phyloP scores from a whole-genome alignment of 1,140 invertebrate genomes.

The Heterodera carotae region DNA sequence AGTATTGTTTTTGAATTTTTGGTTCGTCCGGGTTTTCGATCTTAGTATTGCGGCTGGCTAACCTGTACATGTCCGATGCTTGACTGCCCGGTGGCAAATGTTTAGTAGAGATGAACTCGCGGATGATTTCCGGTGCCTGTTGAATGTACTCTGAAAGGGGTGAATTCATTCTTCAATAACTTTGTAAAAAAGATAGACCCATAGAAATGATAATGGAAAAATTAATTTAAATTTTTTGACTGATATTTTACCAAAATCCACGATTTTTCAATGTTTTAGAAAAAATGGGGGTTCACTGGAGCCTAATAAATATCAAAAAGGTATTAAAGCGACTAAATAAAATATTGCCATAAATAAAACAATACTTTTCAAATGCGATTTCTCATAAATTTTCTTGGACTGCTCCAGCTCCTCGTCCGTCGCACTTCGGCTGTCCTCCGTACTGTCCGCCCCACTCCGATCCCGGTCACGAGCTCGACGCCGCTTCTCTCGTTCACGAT shows the following conservation, averaged over 20 bases:
- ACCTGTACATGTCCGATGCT: constrained; percentile 56
- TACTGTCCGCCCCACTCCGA: constrained; percentile 4
- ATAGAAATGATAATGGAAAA: too few species aligned
- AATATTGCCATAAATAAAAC: constrained; percentile 7
- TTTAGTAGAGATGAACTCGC: constrained; percentile 61
- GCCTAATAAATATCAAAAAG: too few species aligned
- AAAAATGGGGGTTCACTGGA: too few species aligned
- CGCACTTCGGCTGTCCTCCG: constrained; percentile 17
- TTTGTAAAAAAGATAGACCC: too few species aligned
- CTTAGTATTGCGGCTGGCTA: too few species aligned
- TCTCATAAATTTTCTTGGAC: constrained; percentile 21
- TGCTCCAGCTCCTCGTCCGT: constrained; percentile 1
- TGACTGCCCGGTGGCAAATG: constrained; percentile 55
- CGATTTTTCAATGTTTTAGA: too few species aligned
- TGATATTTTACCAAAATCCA: too few species aligned
- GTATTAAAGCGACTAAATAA: constrained; percentile 7
- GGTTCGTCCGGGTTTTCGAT: too few species aligned
- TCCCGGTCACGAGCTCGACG: neutral
- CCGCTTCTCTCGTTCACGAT: constrained; percentile 16
- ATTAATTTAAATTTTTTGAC: constrained; percentile 1
- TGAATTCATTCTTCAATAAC: constrained; percentile 37
- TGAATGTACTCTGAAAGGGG: constrained; percentile 56
- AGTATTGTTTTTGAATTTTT: too few species aligned
- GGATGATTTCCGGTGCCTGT: constrained; percentile 64
- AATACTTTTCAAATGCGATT: constrained; percentile 23